Conservation (phyloP, 2,888 invertebrate species). For the Pelosia muscerda region DNA sequence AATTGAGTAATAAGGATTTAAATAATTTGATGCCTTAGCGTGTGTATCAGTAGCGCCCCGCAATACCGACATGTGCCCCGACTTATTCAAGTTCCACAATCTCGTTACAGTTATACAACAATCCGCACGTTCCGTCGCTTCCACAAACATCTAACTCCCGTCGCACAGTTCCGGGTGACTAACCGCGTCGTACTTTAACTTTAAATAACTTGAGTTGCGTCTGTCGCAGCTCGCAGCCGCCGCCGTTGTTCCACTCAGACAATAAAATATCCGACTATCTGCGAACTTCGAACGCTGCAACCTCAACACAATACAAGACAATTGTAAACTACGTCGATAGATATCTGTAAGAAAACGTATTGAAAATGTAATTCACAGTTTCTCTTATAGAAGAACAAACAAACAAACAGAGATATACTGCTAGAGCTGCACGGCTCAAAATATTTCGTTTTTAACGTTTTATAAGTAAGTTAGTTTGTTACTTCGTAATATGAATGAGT, state of each 20-base stretch:
- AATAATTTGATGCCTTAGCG: background rate
- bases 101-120: background rate
- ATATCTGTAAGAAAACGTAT: background rate
- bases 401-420: background rate
- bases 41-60: background rate
- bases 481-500: no score
- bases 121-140: background rate
- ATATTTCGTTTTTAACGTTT: background rate
- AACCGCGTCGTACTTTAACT: slow-evolving; percentile 5
- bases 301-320: background rate
- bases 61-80: background rate
- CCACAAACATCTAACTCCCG: background rate
- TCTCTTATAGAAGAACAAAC: background rate
- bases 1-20: background rate
- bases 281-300: background rate
- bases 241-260: background rate
- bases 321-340: slow-evolving; percentile 1
- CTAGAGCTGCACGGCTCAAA: background rate
- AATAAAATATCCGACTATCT: slow-evolving; percentile 10
- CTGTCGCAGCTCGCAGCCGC: background rate
- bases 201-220: slow-evolving; percentile 9
- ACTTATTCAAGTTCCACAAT: background rate
- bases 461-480: background rate
- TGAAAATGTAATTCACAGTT: slow-evolving; percentile 6
- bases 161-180: background rate